Evolutionary conservation across 2,113 vertebrate species (phyloP).

Genomic region (Pan paniscus): DNA sequence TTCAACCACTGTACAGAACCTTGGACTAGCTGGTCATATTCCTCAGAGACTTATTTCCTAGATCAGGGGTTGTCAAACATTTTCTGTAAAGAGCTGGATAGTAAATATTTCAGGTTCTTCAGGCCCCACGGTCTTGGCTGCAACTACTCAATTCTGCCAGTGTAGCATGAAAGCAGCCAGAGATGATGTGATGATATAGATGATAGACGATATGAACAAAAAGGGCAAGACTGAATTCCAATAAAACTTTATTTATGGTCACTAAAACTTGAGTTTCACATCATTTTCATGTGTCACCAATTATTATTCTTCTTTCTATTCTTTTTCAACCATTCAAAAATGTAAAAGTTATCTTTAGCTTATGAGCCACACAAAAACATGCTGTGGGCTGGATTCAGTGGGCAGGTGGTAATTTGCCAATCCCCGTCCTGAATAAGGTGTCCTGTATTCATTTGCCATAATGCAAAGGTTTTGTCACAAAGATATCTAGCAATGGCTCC

Average conservation of each 20-base stretch:
- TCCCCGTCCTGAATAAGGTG: not conserved
- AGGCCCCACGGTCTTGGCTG: not conserved
- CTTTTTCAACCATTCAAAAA: slow-evolving; percentile 48
- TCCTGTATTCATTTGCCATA: not conserved
- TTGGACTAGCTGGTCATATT: not conserved
- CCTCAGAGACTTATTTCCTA: not conserved
- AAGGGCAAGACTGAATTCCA: not conserved
- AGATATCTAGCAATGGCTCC: not conserved
- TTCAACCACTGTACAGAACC: not conserved
- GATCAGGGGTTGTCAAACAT: not conserved
- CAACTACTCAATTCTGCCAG: not conserved
- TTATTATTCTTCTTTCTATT: not conserved
- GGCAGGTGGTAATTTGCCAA: not conserved
- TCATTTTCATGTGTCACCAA: not conserved
- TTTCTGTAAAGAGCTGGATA: not conserved
- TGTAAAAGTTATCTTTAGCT: not conserved
- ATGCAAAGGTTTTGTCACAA: not conserved
- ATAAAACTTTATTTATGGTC: not conserved
- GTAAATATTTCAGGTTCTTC: not conserved
- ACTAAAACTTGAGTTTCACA: not conserved
- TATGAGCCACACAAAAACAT: not conserved
- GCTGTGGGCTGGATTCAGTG: not conserved
- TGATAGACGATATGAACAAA: accelerated
- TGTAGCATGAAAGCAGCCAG: not conserved
- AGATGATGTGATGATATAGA: not conserved